Conservation (phyloP, 2,888 invertebrate species). For the Pollenia labialis region DNA sequence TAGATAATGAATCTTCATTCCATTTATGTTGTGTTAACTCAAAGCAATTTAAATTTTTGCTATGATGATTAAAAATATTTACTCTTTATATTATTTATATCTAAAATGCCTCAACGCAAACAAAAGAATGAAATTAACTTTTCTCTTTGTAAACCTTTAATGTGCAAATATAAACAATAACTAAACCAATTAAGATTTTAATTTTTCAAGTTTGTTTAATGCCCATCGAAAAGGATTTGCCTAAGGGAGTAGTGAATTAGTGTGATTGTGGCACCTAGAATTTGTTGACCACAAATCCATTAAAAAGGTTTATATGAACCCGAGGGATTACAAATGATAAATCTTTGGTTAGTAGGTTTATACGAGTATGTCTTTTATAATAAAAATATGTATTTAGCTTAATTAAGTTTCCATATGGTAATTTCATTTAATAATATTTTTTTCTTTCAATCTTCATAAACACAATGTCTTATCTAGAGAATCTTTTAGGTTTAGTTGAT, state of each 20-base stretch:
- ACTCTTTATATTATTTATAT: conserved; percentile 12
- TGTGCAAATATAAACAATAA: background rate
- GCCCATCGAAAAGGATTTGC: background rate
- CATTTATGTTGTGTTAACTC: conserved; percentile 27
- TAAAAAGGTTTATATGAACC: background rate
- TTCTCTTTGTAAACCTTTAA: background rate
- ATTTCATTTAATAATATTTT: no score
- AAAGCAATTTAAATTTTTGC: conserved; percentile 6
- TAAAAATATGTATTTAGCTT: no score
- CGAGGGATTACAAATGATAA: background rate
- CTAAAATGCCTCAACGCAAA: background rate
- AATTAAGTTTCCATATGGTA: no score
- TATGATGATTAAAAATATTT: conserved; percentile 12
- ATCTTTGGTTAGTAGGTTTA: no score
- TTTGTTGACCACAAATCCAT: background rate
- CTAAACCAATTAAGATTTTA: conserved; percentile 2
- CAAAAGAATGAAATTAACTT: background rate
- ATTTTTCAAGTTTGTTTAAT: background rate
- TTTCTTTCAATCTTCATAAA: no score
- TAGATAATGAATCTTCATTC: conserved; percentile 35
- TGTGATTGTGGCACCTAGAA: background rate
- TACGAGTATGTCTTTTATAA: no score
- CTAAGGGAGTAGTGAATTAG: background rate
- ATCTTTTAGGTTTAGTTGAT: no score
- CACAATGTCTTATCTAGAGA: no score